These are phyloP conservation scores for Eurytoma adleriae DNA, from an alignment of 2,888 invertebrate genomes.

Conservation along the genomic window DNA sequence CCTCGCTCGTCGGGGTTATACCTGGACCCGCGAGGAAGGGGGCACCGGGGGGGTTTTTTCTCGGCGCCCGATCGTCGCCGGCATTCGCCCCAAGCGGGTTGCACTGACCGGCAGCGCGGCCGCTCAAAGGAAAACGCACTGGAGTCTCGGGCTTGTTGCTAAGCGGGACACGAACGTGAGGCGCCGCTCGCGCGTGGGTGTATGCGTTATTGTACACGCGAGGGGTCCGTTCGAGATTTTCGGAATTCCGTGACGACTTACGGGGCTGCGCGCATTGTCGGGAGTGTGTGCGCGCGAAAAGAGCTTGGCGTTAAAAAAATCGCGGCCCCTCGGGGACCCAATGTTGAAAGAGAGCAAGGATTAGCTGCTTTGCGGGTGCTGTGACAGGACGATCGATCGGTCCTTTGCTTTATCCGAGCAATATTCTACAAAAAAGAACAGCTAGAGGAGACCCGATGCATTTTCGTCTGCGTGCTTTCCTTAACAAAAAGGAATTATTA, in stretches of 20 bases:
- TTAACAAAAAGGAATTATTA: background rate
- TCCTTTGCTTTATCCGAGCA: no score
- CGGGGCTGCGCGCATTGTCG: background rate
- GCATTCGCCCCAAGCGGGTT: slow-evolving; percentile 22
- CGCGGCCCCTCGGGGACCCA: background rate
- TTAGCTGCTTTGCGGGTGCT: slow-evolving; percentile 2
- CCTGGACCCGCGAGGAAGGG: slow-evolving; percentile 23
- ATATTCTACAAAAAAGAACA: no score
- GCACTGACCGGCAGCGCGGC: background rate
- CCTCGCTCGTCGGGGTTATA: slow-evolving; percentile 6
- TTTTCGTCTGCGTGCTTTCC: no score
- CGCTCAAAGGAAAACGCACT: background rate
- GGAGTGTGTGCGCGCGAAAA: background rate
- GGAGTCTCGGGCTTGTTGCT: slow-evolving; percentile 16
- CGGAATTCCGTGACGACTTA: background rate
- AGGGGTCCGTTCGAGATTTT: background rate
- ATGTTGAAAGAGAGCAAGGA: background rate
- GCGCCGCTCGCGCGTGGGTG: slow-evolving; percentile 17
- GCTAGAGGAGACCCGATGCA: no score
- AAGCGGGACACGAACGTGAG: slow-evolving; percentile 3
- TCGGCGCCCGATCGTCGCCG: slow-evolving; percentile 23
- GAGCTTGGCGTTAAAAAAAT: background rate
- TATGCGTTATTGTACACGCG: background rate
- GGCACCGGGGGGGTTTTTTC: slow-evolving; percentile 24
- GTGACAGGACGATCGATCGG: slow-evolving; percentile 19